These are phyloP conservation scores for Torymus aiolomorphi DNA, from an alignment of 2,888 invertebrate species.

Conservation along the genomic window DNA sequence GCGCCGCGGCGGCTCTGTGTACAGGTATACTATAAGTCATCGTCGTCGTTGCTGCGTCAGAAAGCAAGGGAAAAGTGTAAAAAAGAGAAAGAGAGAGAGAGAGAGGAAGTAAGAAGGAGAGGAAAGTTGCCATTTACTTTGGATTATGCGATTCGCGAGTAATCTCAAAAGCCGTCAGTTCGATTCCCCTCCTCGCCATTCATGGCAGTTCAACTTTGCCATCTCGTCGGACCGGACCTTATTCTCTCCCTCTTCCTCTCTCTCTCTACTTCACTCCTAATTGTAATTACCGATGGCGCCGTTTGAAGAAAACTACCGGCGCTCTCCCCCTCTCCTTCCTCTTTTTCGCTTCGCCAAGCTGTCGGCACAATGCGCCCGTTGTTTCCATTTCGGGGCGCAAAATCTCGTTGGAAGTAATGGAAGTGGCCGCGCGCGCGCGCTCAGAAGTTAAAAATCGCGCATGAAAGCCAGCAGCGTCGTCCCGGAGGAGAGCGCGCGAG, in stretches of 20 bases:
- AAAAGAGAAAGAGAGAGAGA: not conserved
- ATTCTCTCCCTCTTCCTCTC: no score
- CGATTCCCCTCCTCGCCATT: slow-evolving; percentile 21
- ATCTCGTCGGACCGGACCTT: not conserved
- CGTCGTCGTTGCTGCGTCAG: no score
- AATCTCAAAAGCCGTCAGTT: slow-evolving; percentile 41
- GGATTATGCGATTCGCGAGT: slow-evolving; percentile 41
- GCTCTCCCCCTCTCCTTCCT: not conserved
- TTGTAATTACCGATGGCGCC: slow-evolving; percentile 45
- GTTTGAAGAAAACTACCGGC: slow-evolving; percentile 13
- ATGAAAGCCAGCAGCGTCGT: no score
- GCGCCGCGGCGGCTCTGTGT: no score
- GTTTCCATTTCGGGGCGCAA: slow-evolving; percentile 37
- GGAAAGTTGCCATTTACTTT: slow-evolving; percentile 40
- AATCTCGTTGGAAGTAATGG: slow-evolving; percentile 42
- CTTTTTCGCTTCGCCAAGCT: not conserved
- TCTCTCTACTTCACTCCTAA: slow-evolving; percentile 23
- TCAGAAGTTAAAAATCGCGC: slow-evolving; percentile 33
- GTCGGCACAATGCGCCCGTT: slow-evolving; percentile 18
- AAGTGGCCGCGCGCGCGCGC: not conserved
- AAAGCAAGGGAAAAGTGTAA: not conserved
- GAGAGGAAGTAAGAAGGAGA: not conserved
- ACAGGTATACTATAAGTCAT: no score
- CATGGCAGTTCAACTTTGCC: slow-evolving; percentile 12
- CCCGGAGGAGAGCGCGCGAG: no score